These are phyloP conservation scores for Pseudoips prasinana DNA, from an alignment of 2,888 invertebrate genomes.

Conservation along the genomic window DNA sequence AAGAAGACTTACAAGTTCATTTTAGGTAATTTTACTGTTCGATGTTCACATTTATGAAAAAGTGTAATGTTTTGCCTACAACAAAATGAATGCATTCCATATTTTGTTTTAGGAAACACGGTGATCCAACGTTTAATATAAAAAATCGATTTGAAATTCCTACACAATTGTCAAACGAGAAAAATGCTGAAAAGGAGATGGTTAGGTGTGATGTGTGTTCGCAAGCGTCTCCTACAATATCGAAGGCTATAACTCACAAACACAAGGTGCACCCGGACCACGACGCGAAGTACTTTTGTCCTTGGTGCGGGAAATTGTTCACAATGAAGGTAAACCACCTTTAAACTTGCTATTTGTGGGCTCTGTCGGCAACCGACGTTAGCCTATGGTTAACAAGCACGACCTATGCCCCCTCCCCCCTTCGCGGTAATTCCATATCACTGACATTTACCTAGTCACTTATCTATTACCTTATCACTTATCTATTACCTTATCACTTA, in stretches of 20 bases:
- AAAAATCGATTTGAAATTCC: conserved; percentile 46
- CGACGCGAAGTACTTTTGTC: conserved; percentile 84
- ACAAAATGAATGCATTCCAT: not conserved
- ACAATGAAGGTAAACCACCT: conserved; percentile 79
- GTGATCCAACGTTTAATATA: conserved; percentile 81
- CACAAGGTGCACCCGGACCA: conserved; percentile 84
- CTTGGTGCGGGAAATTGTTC: conserved; percentile 86
- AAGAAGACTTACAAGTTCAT: conserved; percentile 83
- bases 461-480: not conserved
- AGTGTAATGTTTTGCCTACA: too few species aligned
- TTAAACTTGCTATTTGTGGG: not conserved
- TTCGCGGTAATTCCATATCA: not conserved
- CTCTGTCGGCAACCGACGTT: not conserved
- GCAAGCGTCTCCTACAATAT: conserved; percentile 80
- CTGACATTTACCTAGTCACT: not conserved
- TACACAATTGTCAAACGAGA: conserved; percentile 38
- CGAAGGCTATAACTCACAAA: conserved; percentile 85
- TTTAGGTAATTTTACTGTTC: conserved; percentile 73
- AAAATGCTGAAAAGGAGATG: conserved; percentile 54
- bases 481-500: not conserved
- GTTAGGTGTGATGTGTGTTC: conserved; percentile 84
- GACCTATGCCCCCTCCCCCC: not conserved
- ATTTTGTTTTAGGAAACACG: conserved; percentile 80
- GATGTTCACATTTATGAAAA: not conserved
- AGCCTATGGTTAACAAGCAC: not conserved